Evolutionary conservation across 2,888 invertebrate genomes (phyloP).

Genomic region (Melanostoma mellinum): DNA sequence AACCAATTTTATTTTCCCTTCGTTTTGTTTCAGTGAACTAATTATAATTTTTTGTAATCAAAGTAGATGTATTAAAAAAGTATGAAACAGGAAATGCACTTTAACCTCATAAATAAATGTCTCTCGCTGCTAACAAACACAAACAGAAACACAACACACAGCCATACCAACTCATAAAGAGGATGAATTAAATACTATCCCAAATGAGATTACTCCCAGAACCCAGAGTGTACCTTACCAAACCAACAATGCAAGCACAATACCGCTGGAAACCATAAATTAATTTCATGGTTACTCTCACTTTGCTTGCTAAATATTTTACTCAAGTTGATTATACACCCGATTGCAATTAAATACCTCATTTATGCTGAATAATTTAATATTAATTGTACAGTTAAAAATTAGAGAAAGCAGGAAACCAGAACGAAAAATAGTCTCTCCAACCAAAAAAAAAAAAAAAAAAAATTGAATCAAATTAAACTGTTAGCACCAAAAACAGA

Average conservation of each 20-base stretch:
- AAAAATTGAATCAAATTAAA: slow-evolving; percentile 10
- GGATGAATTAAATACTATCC: slow-evolving; percentile 24
- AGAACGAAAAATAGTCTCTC: slow-evolving; percentile 4
- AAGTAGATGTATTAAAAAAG: slow-evolving; percentile 11
- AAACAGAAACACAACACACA: slow-evolving; percentile 11
- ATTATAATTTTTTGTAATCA: slow-evolving; percentile 30
- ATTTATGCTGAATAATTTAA: slow-evolving; percentile 72
- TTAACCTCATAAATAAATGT: slow-evolving; percentile 43
- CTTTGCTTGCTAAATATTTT: slow-evolving; percentile 49
- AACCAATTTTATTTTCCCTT: not conserved
- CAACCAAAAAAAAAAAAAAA: slow-evolving; percentile 17
- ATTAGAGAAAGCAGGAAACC: slow-evolving; percentile 47
- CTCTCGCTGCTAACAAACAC: not conserved
- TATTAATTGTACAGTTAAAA: slow-evolving; percentile 51
- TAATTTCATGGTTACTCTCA: slow-evolving; percentile 46
- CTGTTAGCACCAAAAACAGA: slow-evolving; percentile 56
- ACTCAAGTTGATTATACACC: slow-evolving; percentile 65
- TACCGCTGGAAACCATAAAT: slow-evolving; percentile 51
- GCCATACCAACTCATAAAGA: too few species aligned
- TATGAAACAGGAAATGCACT: slow-evolving; percentile 53
- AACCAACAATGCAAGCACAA: not conserved
- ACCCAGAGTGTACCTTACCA: too few species aligned
- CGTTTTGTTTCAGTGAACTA: slow-evolving; percentile 37
- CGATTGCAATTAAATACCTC: slow-evolving; percentile 71
- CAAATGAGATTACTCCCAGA: not conserved